Evolutionary conservation across 2,113 vertebrate species (phyloP), one percentile per base, ranked within the genome.

Genomic region (Pseudopodoces humilis): DNA sequence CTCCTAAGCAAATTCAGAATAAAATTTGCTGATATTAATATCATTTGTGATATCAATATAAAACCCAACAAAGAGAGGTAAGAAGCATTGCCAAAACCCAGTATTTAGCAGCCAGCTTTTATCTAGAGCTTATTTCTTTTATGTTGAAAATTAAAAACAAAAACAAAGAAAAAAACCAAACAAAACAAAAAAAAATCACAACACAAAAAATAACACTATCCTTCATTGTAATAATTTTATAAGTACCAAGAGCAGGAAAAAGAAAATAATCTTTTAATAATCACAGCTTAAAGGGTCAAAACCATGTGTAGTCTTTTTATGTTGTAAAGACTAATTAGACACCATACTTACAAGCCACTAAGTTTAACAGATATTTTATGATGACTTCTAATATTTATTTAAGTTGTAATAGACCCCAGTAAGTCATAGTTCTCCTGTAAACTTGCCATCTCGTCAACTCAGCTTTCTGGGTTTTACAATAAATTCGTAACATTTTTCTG

Each of bases 1-100:
- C 98, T 99, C 83, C 89, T 99, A 95, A 97, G 98, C 62, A 99
- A 99, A 97, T 99, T 99, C 97, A 98, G 99, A 96, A 99, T 99
- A 94, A 99, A 98, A 94, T 99, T 99, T 83, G 97, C 95, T 60
- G 99, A 99, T 96, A 98, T 99, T 95, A 98, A 97, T 60, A 98
- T 99, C 33, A 98, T 99, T 86, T 97, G 99, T 81, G 99, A 99
- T 97, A 98, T 99, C 96, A 98, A 99, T 65, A 78, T 98, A 90
- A 98, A 97, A 75, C 99, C 99, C 88, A 97, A 96, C 82, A 96
- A 98, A 94, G 98, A 99, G 77, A 99, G 99, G 99, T 99, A 98
- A 97, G 92, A 95, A 80, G 49, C 44, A 58, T 72, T 91, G 93
- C 30, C 35, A 79, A 78, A 88, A 88, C 28, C 22, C 25, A 55